phyloP scores from a whole-genome alignment of 2,888 invertebrate genomes.

The Lissocephala sabroskyi region DNA sequence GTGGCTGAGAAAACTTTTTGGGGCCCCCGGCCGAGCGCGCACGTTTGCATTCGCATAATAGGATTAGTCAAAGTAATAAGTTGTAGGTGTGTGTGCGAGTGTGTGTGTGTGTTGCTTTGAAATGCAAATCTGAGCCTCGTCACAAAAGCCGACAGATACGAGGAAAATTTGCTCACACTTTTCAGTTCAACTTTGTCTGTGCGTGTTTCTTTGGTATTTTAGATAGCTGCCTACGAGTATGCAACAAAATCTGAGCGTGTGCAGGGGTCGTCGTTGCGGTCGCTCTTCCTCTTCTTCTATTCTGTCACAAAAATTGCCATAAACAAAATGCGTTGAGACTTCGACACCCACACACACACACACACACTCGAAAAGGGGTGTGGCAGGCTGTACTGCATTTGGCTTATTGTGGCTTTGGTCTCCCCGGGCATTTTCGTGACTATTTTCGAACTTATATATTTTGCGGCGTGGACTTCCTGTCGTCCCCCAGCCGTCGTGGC shows the following conservation, averaged over 20 bases:
- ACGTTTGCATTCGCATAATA: conserved; percentile 61
- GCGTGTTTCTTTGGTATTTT: conserved; percentile 27
- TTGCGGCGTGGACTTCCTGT: too few species aligned
- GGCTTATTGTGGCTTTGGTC: conserved; percentile 50
- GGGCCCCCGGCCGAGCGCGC: conserved; percentile 34
- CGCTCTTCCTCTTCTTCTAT: too few species aligned
- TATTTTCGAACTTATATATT: conserved; percentile 53
- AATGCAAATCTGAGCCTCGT: conserved; percentile 50
- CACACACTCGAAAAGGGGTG: too few species aligned
- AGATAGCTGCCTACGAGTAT: conserved; percentile 53
- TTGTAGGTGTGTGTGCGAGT: conserved; percentile 28
- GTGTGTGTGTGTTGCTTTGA: conserved; percentile 32
- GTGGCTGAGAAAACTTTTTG: conserved; percentile 41
- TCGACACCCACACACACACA: too few species aligned
- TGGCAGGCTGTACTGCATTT: conserved; percentile 20
- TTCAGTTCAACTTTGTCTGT: too few species aligned
- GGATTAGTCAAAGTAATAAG: conserved; percentile 61
- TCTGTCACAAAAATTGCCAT: conserved; percentile 19
- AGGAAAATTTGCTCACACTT: conserved; percentile 12
- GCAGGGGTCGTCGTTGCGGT: background rate
- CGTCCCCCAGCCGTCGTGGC: conserved; percentile 10
- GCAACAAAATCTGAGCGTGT: conserved; percentile 39
- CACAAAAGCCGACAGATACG: conserved; percentile 18
- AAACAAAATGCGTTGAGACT: conserved; percentile 25
- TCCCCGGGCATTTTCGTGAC: conserved; percentile 31